A percentile compares a stretch with the other conserved stretches of the same genome.
Evolutionary conservation across 2,888 invertebrate genomes (phyloP).

Genomic region (Ophioninae sp.): DNA sequence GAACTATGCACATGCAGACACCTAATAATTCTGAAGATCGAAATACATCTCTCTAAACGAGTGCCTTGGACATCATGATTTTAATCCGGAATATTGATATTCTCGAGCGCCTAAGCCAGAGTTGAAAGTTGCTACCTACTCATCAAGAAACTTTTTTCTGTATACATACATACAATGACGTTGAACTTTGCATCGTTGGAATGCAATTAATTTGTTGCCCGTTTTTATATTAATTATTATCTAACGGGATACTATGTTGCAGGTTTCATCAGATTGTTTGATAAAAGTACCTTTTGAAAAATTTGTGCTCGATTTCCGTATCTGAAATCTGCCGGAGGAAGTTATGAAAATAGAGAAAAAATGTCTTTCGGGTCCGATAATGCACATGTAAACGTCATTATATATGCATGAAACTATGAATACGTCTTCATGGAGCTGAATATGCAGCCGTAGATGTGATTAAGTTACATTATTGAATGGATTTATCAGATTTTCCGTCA

Average conservation of each 20-base stretch:
- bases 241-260: too few species aligned
- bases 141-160: not conserved
- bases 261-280: too few species aligned
- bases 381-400: not conserved
- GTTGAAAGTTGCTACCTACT: constrained; percentile 14
- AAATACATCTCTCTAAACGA: constrained; percentile 9
- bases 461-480: constrained; percentile 15
- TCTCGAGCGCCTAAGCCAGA: not conserved
- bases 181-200: too few species aligned
- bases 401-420: not conserved
- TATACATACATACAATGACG: not conserved
- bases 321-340: too few species aligned
- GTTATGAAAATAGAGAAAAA: too few species aligned
- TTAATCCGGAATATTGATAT: constrained; percentile 10
- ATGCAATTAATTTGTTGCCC: too few species aligned
- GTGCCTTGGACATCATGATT: constrained; percentile 8
- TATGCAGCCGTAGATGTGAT: constrained; percentile 4
- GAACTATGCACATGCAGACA: too few species aligned
- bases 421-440: not conserved
- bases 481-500: constrained; percentile 14
- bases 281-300: too few species aligned
- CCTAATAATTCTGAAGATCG: not conserved
- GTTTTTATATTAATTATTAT: too few species aligned
- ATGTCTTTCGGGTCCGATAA: too few species aligned
- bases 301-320: too few species aligned